Base-by-base conservation (phyloP, 2,797 vertebrate genomes). In the Tenualosa thibaudeaui region DNA sequence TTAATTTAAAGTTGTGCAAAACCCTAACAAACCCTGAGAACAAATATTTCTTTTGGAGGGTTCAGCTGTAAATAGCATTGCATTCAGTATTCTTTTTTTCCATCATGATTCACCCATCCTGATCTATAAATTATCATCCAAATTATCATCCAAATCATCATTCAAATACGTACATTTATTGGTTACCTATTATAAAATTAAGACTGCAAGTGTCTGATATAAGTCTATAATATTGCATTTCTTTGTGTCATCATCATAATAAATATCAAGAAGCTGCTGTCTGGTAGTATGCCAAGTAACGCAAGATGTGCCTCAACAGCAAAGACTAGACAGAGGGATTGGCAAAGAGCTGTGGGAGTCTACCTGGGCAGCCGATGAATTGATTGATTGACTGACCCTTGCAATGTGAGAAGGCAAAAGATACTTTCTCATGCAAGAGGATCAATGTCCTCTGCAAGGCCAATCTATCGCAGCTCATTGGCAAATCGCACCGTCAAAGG, bases 381-480 rank as follows among this genome's bases (percentile, higher is more conserved):
- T 91, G 89, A 93, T 82, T 93, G 91, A 86, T 85, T 87, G 81
- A 85, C 56, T 87, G 85, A 93, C 91, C 92, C 91, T 85, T 91
- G 89, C 92, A 91, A 89, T 94, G 93, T 92, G 91, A 93, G 91
- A 89, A 92, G 89, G 88, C 88, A 91, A 91, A 92, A 91, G 92
- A 54, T 91, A 93, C 91, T 93, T 94, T 93, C 91, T 93, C 92
- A 94, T 92, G 91, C 90, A 89, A 89, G 88, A 87, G 31, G 90
- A 94, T 94, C 92, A 93, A 94, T 94, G 87, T 62, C 85, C 81
- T 84, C 89, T 88, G 84, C 87, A 91, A 89, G 86, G 87, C 89
- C 87, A 93, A 92, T 92, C 91, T 90, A 91, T 92, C 89, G 86
- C 82, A 86, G 54, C 89, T 89, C 75, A 88, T 85, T 83, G 58